phyloP scores from a whole-genome alignment of 35 echinoderm and acorn worm genomes.

The Acanthaster planci region DNA sequence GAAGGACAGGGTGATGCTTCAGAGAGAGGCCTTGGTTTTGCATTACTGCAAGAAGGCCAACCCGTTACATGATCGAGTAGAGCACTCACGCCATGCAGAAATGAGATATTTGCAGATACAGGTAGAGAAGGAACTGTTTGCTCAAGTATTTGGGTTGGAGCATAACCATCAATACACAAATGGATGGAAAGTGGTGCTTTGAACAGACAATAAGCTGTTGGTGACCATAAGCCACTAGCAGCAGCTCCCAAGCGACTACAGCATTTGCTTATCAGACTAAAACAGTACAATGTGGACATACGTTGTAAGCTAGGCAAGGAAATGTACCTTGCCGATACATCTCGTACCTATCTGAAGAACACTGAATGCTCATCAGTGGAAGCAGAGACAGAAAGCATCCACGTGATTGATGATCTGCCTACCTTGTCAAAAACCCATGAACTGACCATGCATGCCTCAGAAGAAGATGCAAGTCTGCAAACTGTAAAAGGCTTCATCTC shows the following conservation, averaged over 20 bases:
- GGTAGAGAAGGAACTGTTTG: conserved; percentile 79
- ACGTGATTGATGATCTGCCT: conserved; percentile 24
- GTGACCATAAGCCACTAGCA: not conserved
- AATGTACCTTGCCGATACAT: conserved; percentile 63
- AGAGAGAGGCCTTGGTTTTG: conserved; percentile 47
- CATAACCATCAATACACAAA: conserved; percentile 51
- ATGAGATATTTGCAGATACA: conserved; percentile 58
- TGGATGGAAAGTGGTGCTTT: conserved; percentile 38
- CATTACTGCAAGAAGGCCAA: conserved; percentile 54
- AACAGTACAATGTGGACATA: too few species aligned
- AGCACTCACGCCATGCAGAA: conserved; percentile 52
- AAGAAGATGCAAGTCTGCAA: conserved; percentile 24
- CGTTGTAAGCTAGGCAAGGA: conserved; percentile 55
- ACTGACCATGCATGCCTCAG: conserved; percentile 18
- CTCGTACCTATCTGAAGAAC: conserved; percentile 24
- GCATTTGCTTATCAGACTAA: not conserved
- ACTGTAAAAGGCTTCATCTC: not conserved
- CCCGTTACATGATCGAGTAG: conserved; percentile 50
- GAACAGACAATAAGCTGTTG: conserved; percentile 62
- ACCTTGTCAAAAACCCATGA: conserved; percentile 14
- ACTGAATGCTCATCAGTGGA: conserved; percentile 37
- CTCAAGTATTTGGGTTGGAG: too few species aligned
- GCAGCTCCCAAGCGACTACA: conserved; percentile 22
- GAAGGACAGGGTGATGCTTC: conserved; percentile 87
- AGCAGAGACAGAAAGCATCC: conserved; percentile 38